Base-by-base conservation (phyloP, 2,113 vertebrate species). In the Onychorhynchus coronatus region DNA sequence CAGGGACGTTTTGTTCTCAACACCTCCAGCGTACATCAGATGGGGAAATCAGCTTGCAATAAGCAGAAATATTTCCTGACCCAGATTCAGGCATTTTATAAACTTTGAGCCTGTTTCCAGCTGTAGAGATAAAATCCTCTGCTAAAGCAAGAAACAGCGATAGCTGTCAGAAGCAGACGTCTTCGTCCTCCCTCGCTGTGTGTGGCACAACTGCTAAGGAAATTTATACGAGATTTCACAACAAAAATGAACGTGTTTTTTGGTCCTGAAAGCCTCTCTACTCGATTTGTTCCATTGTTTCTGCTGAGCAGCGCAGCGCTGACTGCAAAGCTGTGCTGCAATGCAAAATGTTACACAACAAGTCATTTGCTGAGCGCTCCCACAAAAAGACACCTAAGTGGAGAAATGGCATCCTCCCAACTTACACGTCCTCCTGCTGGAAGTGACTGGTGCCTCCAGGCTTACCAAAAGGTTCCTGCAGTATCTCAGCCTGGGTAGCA, bases 31-130 rank as follows among this genome's bases (percentile, higher is more conserved):
- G 4, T 4, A 8, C 30, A 41, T 63, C 56, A 79, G 53, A 50
- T 23, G 41, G 37, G 41, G 81, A 84, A 87, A 87, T 73, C 68
- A 82, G 74, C 70, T 44, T 78, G 58, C 85, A 91, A 42, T 50
- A 63, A 66, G 33, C 53, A 94, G 78, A 96, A 96, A 80, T 89
- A 90, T 93, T 95, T 93, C 93, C 82, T 95, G 91, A 95, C 91
- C 93, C 78, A 88, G 85, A 95, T 96, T 94, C 70, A 66, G 88
- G 50, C 67, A n/a, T 85, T 89, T 93, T 70, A 42, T 73, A 77
- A 89, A 96, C 74, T 79, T 73, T 0, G 11, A 89, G 74, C 74
- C 53, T 80, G 74, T 95, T 76, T 76, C 63, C 25, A 56, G 78
- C 88, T 80, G 81, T 66, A 62, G 74, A 83, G 75, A 88, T 88